These are phyloP conservation scores for Paracentrotus lividus DNA, from an alignment of 53 echinoderm and acorn worm genomes.

Conservation along the genomic window DNA sequence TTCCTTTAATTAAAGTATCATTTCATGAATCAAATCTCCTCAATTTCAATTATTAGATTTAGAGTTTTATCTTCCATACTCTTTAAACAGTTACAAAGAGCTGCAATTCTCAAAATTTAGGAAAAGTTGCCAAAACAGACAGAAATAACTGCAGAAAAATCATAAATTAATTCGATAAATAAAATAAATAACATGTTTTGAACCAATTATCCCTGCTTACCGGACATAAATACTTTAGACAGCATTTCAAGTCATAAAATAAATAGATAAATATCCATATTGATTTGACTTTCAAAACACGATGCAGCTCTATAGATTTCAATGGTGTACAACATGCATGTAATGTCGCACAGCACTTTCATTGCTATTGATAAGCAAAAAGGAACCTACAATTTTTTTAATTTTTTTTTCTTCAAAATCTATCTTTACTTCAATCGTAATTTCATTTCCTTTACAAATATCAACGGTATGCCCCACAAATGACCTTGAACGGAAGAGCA, in stretches of 20 bases:
- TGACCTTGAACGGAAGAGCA: too few relatives aligned
- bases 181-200: slow-evolving; percentile 19
- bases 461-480: too few relatives aligned
- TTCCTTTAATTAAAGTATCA: too few relatives aligned
- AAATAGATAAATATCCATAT: background rate
- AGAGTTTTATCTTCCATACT: too few relatives aligned
- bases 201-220: slow-evolving; percentile 13
- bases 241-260: slow-evolving; percentile 9
- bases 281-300: background rate
- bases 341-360: background rate
- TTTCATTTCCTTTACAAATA: background rate
- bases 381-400: too few relatives aligned
- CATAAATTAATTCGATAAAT: slow-evolving; percentile 21
- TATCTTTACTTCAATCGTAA: background rate
- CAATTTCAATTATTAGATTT: too few relatives aligned
- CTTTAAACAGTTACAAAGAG: too few relatives aligned
- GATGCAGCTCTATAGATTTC: background rate
- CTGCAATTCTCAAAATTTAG: background rate
- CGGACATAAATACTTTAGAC: background rate
- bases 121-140: background rate
- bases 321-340: background rate
- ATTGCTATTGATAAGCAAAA: background rate
- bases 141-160: background rate
- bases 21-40: too few relatives aligned
- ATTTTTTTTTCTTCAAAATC: background rate